A percentile compares a stretch with the other conserved stretches of the same genome.
These are phyloP conservation scores for Sebastes hubbsi DNA, from an alignment of 2,797 vertebrate genomes.

Conservation along the genomic window DNA sequence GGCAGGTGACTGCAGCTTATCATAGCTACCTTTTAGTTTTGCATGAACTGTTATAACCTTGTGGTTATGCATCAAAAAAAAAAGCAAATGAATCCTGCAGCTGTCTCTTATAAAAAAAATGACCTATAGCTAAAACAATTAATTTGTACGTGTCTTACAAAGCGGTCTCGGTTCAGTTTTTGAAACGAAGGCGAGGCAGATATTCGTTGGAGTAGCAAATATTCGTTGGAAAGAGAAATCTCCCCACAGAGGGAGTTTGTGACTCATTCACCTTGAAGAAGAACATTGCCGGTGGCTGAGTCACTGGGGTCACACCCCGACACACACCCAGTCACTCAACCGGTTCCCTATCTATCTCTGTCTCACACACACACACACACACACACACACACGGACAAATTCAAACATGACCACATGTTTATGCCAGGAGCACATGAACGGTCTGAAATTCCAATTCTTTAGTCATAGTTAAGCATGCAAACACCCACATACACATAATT, in stretches of 20 bases:
- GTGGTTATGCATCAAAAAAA: background rate
- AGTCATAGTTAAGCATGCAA: background rate
- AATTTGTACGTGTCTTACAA: background rate
- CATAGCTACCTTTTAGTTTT: background rate
- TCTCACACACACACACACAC: background rate
- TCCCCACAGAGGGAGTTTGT: conserved; percentile 54
- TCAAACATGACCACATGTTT: background rate
- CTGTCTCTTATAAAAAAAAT: background rate
- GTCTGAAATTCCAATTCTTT: background rate
- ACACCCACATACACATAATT: background rate
- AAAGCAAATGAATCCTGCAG: conserved; percentile 1
- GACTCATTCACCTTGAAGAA: conserved; percentile 85
- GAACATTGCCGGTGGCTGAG: conserved; percentile 82
- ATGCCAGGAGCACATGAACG: background rate
- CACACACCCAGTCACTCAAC: conserved; percentile 76
- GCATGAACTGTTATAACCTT: background rate
- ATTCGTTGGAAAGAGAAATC: conserved; percentile 54
- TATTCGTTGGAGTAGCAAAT: conserved; percentile 19
- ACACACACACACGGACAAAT: background rate
- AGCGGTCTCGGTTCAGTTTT: background rate
- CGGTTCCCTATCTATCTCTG: conserved; percentile 55
- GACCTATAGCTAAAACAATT: background rate
- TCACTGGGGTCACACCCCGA: conserved; percentile 81
- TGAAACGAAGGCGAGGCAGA: conserved; percentile 6
- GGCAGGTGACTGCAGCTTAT: background rate